Evolutionary conservation across 2,113 vertebrate species (phyloP).

Genomic region (Lepus europaeus): DNA sequence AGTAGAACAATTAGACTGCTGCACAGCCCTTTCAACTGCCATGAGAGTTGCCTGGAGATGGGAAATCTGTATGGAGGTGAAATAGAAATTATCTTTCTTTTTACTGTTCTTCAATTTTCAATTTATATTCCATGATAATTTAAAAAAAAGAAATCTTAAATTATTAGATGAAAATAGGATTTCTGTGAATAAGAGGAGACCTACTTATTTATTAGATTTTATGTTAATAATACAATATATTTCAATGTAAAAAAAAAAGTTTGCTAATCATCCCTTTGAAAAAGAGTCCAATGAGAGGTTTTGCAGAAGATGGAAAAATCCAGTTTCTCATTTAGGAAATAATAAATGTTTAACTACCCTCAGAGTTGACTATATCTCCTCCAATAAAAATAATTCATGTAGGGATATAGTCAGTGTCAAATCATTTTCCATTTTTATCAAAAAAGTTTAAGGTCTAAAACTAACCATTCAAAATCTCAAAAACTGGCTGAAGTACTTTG

Average conservation of each 20-base stretch:
- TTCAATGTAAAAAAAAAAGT: slow-evolving; percentile 53
- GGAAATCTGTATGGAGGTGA: slow-evolving; percentile 69
- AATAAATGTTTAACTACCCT: slow-evolving; percentile 40
- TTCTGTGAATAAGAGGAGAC: slow-evolving; percentile 64
- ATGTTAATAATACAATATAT: slow-evolving; percentile 76
- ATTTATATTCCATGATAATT: slow-evolving; percentile 78
- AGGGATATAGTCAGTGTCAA: slow-evolving; percentile 70
- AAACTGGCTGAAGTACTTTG: slow-evolving; percentile 67
- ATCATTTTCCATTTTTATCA: slow-evolving; percentile 78
- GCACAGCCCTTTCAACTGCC: slow-evolving; percentile 5
- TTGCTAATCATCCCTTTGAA: slow-evolving; percentile 62
- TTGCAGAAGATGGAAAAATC: slow-evolving; percentile 60
- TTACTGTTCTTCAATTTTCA: slow-evolving; percentile 72
- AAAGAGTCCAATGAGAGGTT: slow-evolving; percentile 58
- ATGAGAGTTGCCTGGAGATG: slow-evolving; percentile 50
- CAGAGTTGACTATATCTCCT: slow-evolving; percentile 27
- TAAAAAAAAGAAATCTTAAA: slow-evolving; percentile 48
- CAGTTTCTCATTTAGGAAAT: slow-evolving; percentile 69
- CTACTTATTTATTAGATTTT: slow-evolving; percentile 74
- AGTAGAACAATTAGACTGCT: slow-evolving; percentile 65
- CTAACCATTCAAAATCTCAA: slow-evolving; percentile 55
- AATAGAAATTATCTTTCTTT: slow-evolving; percentile 72
- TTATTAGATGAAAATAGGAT: slow-evolving; percentile 78
- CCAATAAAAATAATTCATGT: slow-evolving; percentile 74
- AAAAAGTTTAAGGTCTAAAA: slow-evolving; percentile 56